Conservation (phyloP, 2,113 vertebrate genomes). For the Oxyura jamaicensis region DNA sequence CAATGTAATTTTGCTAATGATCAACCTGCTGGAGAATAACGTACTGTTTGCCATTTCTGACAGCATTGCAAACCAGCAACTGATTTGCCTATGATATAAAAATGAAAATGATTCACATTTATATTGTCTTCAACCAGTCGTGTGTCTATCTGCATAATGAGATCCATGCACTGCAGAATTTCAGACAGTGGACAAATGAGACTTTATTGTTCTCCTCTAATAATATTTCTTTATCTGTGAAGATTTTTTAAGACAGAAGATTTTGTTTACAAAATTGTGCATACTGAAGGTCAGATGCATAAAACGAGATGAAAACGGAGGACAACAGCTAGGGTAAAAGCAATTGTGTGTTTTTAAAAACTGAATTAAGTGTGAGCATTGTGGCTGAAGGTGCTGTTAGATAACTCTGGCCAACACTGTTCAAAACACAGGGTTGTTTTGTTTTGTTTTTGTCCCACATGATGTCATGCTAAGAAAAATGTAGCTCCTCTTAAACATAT, state of each 20-base stretch:
- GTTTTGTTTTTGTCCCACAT: slow-evolving; percentile 42
- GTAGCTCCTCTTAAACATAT: slow-evolving; percentile 13
- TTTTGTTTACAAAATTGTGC: slow-evolving; percentile 65
- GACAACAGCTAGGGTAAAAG: slow-evolving; percentile 34
- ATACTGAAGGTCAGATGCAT: slow-evolving; percentile 63
- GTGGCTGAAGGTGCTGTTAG: slow-evolving; percentile 52
- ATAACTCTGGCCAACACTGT: slow-evolving; percentile 54
- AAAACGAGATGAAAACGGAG: slow-evolving; percentile 59
- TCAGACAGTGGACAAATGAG: slow-evolving; percentile 42
- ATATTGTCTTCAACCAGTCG: slow-evolving; percentile 37
- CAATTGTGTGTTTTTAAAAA: slow-evolving; percentile 1
- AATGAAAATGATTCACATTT: background rate
- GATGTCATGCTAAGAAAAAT: slow-evolving; percentile 23
- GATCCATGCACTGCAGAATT: background rate
- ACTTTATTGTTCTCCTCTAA: slow-evolving; percentile 34
- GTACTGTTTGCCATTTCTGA: slow-evolving; percentile 53
- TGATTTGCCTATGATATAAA: slow-evolving; percentile 27
- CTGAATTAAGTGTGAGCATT: slow-evolving; percentile 1
- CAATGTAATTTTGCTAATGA: slow-evolving; percentile 57
- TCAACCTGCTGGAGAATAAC: slow-evolving; percentile 61
- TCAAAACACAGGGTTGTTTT: slow-evolving; percentile 50
- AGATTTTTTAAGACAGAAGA: slow-evolving; percentile 48
- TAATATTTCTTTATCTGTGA: slow-evolving; percentile 32
- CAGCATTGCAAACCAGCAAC: slow-evolving; percentile 53
- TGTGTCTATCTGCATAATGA: background rate